A percentile compares a stretch with the other conserved stretches of the same genome.
These are phyloP conservation scores for Tapera naevia DNA, from an alignment of 2,797 vertebrate species.

Conservation along the genomic window DNA sequence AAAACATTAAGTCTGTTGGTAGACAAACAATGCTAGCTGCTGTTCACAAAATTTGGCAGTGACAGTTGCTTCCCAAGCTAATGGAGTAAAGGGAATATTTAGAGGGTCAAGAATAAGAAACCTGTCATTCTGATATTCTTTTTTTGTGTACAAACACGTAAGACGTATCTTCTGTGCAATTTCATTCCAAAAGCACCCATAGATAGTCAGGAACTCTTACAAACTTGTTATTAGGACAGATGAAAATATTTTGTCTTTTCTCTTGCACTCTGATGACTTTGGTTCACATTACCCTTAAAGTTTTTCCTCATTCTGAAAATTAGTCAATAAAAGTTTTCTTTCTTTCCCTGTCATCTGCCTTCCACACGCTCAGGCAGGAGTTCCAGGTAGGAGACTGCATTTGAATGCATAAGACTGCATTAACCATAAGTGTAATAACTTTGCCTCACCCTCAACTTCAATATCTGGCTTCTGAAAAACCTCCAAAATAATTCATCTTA, in stretches of 20 bases:
- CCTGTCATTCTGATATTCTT: neutral
- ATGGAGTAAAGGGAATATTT: neutral
- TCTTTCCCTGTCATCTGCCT: neutral
- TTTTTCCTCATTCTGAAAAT: neutral
- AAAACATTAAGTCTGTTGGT: neutral
- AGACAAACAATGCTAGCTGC: neutral
- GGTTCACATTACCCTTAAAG: neutral
- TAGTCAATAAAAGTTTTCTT: neutral
- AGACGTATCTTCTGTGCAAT: neutral
- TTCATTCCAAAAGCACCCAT: neutral
- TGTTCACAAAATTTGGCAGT: neutral
- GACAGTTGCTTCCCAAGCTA: neutral
- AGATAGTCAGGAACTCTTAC: neutral
- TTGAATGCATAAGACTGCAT: neutral
- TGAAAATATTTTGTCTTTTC: neutral
- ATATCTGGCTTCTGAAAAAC: neutral
- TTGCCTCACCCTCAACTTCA: neutral
- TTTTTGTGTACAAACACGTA: fast-evolving
- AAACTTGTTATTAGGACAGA: neutral
- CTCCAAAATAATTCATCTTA: neutral
- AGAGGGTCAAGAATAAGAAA: neutral
- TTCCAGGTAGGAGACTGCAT: neutral
- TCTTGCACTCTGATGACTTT: neutral
- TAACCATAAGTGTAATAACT: neutral
- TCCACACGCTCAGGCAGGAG: neutral